Conservation (phyloP, 1,140 invertebrate species). For the Charaxes varanes region DNA sequence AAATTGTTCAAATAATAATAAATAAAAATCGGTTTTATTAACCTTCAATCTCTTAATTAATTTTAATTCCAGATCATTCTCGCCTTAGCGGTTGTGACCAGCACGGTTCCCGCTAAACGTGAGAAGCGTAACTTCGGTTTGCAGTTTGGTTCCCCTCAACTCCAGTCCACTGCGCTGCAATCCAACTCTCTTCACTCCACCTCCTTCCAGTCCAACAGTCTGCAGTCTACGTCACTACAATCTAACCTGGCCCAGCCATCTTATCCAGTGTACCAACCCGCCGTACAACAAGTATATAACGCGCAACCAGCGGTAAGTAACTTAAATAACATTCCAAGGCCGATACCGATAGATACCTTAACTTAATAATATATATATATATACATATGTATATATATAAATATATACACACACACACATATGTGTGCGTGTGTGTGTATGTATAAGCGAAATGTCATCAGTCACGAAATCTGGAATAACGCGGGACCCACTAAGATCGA, state of each 20-base stretch:
- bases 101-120: conserved; percentile 11
- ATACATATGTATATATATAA: too few species aligned
- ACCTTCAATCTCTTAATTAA: background rate
- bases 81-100: conserved; percentile 7
- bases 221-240: conserved; percentile 11
- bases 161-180: conserved; percentile 10
- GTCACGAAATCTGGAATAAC: too few species aligned
- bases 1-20: too few species aligned
- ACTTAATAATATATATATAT: too few species aligned
- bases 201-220: conserved; percentile 19
- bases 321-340: background rate
- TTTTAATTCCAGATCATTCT: conserved; percentile 14
- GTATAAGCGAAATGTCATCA: too few species aligned
- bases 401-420: too few species aligned
- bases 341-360: too few species aligned
- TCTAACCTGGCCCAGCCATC: background rate
- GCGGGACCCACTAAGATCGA: too few species aligned
- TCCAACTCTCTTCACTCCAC: conserved; percentile 17
- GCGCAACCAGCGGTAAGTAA: conserved; percentile 3
- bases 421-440: too few species aligned
- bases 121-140: conserved; percentile 22
- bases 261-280: conserved; percentile 8
- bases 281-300: conserved; percentile 4
- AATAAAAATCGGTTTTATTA: too few species aligned
- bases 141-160: background rate